These are phyloP conservation scores for Macaca nemestrina DNA, from an alignment of 2,113 vertebrate species.

Conservation along the genomic window DNA sequence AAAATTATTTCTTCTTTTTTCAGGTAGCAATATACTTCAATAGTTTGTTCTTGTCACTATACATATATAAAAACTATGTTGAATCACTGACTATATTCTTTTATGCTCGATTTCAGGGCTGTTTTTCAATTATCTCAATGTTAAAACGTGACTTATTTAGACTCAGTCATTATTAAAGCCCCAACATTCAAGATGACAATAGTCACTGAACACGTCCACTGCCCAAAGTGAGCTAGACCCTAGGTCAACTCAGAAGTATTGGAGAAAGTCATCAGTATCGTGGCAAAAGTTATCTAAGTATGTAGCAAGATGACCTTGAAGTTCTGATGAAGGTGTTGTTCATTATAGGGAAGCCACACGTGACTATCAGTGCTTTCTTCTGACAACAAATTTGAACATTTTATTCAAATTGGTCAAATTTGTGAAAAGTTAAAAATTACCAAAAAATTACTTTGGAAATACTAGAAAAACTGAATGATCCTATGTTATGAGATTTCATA, in stretches of 20 bases:
- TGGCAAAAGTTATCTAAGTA: neutral
- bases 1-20: constrained; percentile 8
- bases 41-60: neutral
- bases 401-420: neutral
- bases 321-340: neutral
- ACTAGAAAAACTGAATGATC: neutral
- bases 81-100: neutral
- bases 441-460: neutral
- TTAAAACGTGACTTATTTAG: neutral
- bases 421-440: neutral
- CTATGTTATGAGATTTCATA: neutral
- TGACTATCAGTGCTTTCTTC: neutral
- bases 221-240: neutral
- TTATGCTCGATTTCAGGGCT: neutral
- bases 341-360: neutral
- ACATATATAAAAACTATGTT: neutral
- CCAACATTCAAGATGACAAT: neutral
- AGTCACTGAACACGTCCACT: neutral
- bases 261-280: neutral
- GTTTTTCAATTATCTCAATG: neutral
- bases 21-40: neutral
- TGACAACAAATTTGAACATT: neutral
- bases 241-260: neutral
- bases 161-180: neutral
- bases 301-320: neutral